Evolutionary conservation across 2,888 invertebrate genomes (phyloP).

Genomic region (Scaptomyza tumidula): DNA sequence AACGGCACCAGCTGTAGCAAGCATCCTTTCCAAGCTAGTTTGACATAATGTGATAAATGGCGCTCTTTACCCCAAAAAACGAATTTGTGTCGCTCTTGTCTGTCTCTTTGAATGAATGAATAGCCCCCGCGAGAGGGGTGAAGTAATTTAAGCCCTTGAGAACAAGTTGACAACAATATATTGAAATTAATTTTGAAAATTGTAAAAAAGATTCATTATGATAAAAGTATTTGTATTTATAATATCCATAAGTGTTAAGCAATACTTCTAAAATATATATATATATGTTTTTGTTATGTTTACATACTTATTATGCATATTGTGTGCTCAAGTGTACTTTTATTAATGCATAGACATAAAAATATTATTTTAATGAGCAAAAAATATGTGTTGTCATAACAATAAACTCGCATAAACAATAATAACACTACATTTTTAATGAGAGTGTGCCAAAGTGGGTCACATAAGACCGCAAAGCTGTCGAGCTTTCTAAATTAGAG

Average conservation of each 20-base stretch:
- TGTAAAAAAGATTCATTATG: background rate
- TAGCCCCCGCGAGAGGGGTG: background rate
- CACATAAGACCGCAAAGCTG: background rate
- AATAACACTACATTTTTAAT: constrained; percentile 9
- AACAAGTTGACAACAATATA: background rate
- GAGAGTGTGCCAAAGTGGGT: background rate
- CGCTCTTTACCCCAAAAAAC: constrained; percentile 1
- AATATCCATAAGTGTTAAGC: background rate
- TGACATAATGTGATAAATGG: constrained; percentile 25
- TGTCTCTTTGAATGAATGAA: background rate
- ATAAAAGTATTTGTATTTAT: background rate
- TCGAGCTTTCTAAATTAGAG: background rate
- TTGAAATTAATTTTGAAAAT: background rate
- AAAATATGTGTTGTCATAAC: constrained; percentile 13
- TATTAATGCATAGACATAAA: constrained; percentile 1
- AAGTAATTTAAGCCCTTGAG: background rate
- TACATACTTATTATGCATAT: constrained; percentile 2
- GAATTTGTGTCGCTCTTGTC: background rate
- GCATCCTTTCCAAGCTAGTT: constrained; percentile 5
- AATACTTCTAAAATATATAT: background rate
- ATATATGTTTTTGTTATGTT: background rate
- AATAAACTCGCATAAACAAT: constrained; percentile 1
- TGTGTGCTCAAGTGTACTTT: background rate
- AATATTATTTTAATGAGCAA: constrained; percentile 15
- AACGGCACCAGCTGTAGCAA: background rate